phyloP scores from a whole-genome alignment of 1,140 invertebrate species.

The Bombyx mandarina region DNA sequence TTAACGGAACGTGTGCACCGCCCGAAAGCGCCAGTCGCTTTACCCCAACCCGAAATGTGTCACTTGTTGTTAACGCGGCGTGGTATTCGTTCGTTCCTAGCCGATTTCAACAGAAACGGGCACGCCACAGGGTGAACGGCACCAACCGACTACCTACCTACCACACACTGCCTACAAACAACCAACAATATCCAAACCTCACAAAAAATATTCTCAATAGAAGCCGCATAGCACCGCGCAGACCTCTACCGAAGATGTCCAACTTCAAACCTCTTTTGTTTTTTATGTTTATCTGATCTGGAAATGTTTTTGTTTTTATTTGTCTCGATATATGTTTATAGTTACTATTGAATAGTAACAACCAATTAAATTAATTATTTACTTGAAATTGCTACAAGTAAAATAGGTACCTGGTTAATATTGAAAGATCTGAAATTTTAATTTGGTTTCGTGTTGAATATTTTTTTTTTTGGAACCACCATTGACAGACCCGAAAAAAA shows the following conservation, averaged over 20 bases:
- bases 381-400: too few species aligned
- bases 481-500: too few species aligned
- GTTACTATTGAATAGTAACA: too few species aligned
- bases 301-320: slow-evolving; percentile 4
- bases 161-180: slow-evolving; percentile 20
- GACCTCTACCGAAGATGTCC: slow-evolving; percentile 17
- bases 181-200: slow-evolving; percentile 16
- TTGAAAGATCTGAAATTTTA: too few species aligned
- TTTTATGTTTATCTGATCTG: slow-evolving; percentile 14
- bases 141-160: slow-evolving; percentile 14
- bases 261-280: slow-evolving; percentile 19
- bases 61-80: slow-evolving; percentile 38
- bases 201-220: slow-evolving; percentile 27
- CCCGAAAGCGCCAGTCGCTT: slow-evolving; percentile 61
- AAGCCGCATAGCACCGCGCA: slow-evolving; percentile 11
- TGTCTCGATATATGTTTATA: not conserved
- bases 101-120: slow-evolving; percentile 13
- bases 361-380: too few species aligned
- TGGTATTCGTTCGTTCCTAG: slow-evolving; percentile 14
- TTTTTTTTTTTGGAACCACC: too few species aligned
- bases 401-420: too few species aligned
- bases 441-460: too few species aligned
- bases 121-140: slow-evolving; percentile 22
- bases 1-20: slow-evolving; percentile 62
- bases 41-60: slow-evolving; percentile 62